Conservation (phyloP, 37 sponge, comb jelly and placozoan species). For the Crambe crambe region DNA sequence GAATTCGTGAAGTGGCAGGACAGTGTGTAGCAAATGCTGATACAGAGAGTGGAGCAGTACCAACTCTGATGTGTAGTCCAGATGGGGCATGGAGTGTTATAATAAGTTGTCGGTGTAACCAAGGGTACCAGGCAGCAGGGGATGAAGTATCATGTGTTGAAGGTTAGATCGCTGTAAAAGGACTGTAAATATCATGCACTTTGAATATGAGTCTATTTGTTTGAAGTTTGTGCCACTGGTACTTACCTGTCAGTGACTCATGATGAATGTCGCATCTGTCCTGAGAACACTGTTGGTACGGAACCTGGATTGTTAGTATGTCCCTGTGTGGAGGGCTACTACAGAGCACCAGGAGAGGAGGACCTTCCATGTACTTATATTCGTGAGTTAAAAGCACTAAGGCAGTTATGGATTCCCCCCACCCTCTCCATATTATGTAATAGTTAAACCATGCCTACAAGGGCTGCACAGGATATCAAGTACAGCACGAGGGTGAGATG, state of each 20-base stretch:
- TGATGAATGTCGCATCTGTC: constrained; percentile 19
- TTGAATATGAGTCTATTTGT: neutral
- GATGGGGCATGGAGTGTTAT: constrained; percentile 25
- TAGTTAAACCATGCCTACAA: too few relatives aligned
- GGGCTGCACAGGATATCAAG: too few relatives aligned
- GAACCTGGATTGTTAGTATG: constrained; percentile 12
- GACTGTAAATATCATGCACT: neutral
- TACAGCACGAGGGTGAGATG: too few relatives aligned
- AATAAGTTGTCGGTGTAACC: constrained; percentile 4
- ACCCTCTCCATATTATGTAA: too few relatives aligned
- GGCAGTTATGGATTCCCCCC: too few relatives aligned
- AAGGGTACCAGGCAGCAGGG: neutral
- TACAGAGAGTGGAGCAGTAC: constrained; percentile 3
- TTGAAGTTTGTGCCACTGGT: neutral
- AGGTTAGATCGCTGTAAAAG: neutral
- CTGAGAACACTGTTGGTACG: constrained; percentile 7
- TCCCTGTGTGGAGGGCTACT: constrained; percentile 36
- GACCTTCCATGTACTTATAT: constrained; percentile 14
- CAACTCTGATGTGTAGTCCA: constrained; percentile 1
- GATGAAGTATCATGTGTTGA: constrained; percentile 4
- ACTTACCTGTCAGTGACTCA: neutral
- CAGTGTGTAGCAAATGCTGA: constrained; percentile 19
- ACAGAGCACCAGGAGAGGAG: constrained; percentile 21
- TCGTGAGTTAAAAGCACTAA: too few relatives aligned
- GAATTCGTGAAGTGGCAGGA: neutral